Evolutionary conservation across 2,888 invertebrate species (phyloP).

Genomic region (Polymixis lichenea): DNA sequence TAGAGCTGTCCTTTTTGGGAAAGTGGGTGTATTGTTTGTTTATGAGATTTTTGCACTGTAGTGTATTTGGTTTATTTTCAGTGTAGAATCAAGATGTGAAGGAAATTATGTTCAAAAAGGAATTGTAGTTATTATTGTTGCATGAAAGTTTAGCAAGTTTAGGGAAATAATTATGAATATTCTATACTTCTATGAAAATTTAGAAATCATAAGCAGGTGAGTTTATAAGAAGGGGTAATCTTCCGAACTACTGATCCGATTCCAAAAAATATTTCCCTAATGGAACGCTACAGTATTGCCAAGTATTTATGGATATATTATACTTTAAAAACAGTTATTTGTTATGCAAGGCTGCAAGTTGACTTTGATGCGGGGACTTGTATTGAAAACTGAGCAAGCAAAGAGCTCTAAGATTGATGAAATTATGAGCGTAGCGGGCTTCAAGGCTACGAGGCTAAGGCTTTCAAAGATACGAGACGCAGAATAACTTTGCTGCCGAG

Average conservation of each 20-base stretch:
- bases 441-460: too few relatives aligned
- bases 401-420: too few relatives aligned
- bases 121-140: not conserved
- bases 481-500: too few relatives aligned
- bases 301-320: too few relatives aligned
- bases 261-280: not conserved
- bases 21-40: conserved; percentile 31
- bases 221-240: too few relatives aligned
- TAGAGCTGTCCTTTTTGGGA: conserved; percentile 4
- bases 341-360: too few relatives aligned
- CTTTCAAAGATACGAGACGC: too few relatives aligned
- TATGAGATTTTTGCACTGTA: not conserved
- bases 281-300: not conserved
- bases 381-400: too few relatives aligned
- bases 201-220: too few relatives aligned
- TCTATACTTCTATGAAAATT: not conserved
- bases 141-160: not conserved
- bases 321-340: too few relatives aligned
- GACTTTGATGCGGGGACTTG: too few relatives aligned
- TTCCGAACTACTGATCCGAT: not conserved
- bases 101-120: not conserved
- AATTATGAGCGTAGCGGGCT: too few relatives aligned
- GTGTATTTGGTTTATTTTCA: not conserved
- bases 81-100: not conserved
- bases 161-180: not conserved